phyloP scores from a whole-genome alignment of 2,797 vertebrate species.

The Chaunax sp. region DNA sequence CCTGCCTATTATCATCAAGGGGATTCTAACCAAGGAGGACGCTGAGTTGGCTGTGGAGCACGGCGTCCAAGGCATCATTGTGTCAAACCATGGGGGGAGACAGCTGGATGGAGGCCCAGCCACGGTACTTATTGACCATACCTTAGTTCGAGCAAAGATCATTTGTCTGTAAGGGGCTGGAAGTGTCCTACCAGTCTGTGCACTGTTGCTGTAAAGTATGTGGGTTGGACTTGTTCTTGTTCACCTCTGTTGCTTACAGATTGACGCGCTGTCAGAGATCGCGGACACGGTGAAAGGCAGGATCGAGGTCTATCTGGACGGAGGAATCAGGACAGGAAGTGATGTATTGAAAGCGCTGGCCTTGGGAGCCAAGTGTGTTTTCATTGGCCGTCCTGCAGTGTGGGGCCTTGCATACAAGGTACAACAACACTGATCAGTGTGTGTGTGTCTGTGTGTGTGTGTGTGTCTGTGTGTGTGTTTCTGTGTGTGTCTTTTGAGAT shows the following conservation, averaged over 20 bases:
- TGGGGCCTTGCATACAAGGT: slow-evolving; percentile 98
- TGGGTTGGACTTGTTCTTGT: not conserved
- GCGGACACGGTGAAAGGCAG: slow-evolving; percentile 89
- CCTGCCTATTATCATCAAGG: slow-evolving; percentile 94
- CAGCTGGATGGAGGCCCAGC: slow-evolving; percentile 94
- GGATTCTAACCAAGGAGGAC: slow-evolving; percentile 96
- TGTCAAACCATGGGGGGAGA: slow-evolving; percentile 96
- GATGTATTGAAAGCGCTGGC: slow-evolving; percentile 94
- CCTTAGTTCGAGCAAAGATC: not conserved
- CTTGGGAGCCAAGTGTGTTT: slow-evolving; percentile 93
- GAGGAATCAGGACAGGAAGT: slow-evolving; percentile 92
- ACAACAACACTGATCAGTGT: slow-evolving; percentile 20
- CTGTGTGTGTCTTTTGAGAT: not conserved
- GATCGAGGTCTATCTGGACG: slow-evolving; percentile 93
- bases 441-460: not conserved
- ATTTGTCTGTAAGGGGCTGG: not conserved
- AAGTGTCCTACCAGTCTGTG: not conserved
- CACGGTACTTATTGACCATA: slow-evolving; percentile 76
- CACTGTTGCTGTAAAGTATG: not conserved
- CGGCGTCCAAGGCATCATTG: slow-evolving; percentile 92
- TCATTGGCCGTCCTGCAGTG: slow-evolving; percentile 92
- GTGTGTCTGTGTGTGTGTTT: slow-evolving; percentile 2
- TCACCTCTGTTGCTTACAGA: slow-evolving; percentile 77
- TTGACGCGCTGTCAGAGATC: slow-evolving; percentile 92
- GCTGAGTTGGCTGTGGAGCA: slow-evolving; percentile 92